phyloP scores from a whole-genome alignment of 2,888 invertebrate genomes.

The Protonemura montana region DNA sequence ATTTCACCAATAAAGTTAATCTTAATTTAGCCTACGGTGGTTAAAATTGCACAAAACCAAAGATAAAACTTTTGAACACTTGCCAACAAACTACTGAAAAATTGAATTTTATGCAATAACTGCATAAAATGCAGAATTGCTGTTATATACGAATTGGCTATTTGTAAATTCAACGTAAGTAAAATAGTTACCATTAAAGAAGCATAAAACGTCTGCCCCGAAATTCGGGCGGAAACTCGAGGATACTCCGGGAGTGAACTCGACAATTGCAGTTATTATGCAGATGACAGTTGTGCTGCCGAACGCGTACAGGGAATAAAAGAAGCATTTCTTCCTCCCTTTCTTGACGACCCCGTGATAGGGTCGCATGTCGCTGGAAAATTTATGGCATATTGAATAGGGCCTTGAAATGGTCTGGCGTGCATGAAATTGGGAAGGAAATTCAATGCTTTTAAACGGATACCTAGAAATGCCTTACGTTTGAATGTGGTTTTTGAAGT shows the following conservation, averaged over 20 bases:
- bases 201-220: slow-evolving; percentile 50
- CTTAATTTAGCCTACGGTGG: not conserved
- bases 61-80: not conserved
- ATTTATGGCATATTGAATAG: not conserved
- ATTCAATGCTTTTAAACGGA: not conserved
- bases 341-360: slow-evolving; percentile 46
- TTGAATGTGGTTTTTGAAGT: not conserved
- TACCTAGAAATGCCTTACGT: not conserved
- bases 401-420: no score
- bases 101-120: not conserved
- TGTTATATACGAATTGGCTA: not conserved
- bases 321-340: slow-evolving; percentile 50
- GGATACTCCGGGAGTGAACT: slow-evolving; percentile 46
- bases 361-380: slow-evolving; percentile 49
- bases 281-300: slow-evolving; percentile 50
- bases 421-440: not conserved
- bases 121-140: not conserved
- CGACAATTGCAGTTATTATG: slow-evolving; percentile 49
- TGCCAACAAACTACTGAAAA: not conserved
- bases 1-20: not conserved
- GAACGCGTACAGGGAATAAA: slow-evolving; percentile 53
- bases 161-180: not conserved
- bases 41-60: not conserved
- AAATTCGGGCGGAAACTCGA: slow-evolving; percentile 51
- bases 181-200: slow-evolving; percentile 51